Percentiles rank a stretch among this genome's conserved stretches.
Conservation (phyloP, 92 coral and sea anemone genomes). For the Ricordea florida region DNA sequence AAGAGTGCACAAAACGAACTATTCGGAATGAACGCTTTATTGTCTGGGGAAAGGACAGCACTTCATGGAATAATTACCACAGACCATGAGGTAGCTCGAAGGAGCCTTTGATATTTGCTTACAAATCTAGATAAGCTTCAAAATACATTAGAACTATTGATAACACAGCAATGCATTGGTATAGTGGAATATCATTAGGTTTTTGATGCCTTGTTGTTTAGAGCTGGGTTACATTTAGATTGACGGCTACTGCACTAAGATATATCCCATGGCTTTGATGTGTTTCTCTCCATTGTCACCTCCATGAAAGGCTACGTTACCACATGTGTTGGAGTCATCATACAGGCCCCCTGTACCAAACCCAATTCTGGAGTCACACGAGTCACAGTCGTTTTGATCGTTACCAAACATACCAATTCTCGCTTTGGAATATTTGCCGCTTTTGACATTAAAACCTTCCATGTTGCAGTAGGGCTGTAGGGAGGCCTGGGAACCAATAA, state of each 20-base stretch:
- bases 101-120: no score
- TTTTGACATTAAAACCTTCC: conserved; percentile 20
- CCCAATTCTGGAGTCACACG: conserved; percentile 15
- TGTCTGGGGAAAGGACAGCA: no score
- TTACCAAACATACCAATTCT: conserved; percentile 35
- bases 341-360: conserved; percentile 23
- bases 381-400: not conserved
- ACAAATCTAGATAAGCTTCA: no score
- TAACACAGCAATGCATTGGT: no score
- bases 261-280: conserved; percentile 26
- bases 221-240: no score
- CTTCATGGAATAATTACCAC: no score
- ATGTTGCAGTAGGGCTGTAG: not conserved
- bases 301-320: conserved; percentile 5
- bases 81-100: no score
- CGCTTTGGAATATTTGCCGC: not conserved
- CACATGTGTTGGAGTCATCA: conserved; percentile 2
- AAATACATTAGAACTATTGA: no score
- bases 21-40: no score
- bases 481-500: conserved; percentile 19
- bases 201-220: no score
- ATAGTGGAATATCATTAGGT: no score
- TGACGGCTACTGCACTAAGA: conserved; percentile 21
- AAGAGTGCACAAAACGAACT: no score
- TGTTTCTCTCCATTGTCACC: not conserved